These are phyloP conservation scores for Dendroctonus valens DNA, from an alignment of 1,140 invertebrate genomes.

Conservation along the genomic window DNA sequence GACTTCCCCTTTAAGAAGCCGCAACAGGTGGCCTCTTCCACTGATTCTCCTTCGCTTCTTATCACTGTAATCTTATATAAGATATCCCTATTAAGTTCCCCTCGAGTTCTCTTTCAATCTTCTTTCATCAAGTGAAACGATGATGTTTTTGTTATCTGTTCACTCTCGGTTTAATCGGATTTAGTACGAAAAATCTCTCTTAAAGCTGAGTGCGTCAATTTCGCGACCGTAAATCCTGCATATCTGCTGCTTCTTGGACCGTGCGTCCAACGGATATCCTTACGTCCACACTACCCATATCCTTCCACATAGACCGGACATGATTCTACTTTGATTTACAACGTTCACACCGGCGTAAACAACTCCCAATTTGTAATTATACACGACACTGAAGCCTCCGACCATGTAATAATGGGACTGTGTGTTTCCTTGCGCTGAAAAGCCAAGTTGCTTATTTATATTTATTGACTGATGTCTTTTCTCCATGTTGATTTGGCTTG, in stretches of 20 bases:
- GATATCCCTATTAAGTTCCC: no score
- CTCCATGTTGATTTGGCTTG: no score
- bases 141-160: no score
- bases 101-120: no score
- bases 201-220: slow-evolving; percentile 19
- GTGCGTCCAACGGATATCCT: slow-evolving; percentile 45
- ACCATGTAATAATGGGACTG: no score
- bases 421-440: no score
- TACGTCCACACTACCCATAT: slow-evolving; percentile 39
- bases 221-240: slow-evolving; percentile 43
- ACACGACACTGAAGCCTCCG: slow-evolving; percentile 3
- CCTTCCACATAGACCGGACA: slow-evolving; percentile 31
- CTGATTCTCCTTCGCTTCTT: no score
- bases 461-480: no score
- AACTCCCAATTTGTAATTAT: slow-evolving; percentile 29
- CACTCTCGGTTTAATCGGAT: no score
- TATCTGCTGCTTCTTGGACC: slow-evolving; percentile 41
- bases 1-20: slow-evolving; percentile 29
- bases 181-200: neutral
- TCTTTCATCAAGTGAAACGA: no score
- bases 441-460: no score
- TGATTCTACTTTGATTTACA: slow-evolving; percentile 33
- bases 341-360: slow-evolving; percentile 27
- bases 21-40: neutral
- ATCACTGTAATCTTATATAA: no score